phyloP scores from a whole-genome alignment of 2,888 invertebrate species.

The Anaspis maculata region DNA sequence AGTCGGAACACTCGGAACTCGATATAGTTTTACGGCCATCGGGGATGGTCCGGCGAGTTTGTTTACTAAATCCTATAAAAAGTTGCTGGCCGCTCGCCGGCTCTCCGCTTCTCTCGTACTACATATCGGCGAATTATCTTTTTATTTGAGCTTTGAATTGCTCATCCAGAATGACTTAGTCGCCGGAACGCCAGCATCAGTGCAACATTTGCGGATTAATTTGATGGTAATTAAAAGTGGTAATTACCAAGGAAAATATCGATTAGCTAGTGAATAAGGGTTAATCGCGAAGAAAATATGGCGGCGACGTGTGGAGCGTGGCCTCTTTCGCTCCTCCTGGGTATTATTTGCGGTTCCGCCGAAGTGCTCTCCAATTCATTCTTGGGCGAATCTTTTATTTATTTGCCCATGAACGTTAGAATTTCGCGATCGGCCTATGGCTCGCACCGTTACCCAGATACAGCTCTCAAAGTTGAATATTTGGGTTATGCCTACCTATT shows the following conservation, averaged over 20 bases:
- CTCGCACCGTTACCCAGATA: too few relatives aligned
- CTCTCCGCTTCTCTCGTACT: too few relatives aligned
- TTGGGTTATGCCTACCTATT: too few relatives aligned
- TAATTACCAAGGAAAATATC: slow-evolving; percentile 14
- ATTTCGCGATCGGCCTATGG: too few relatives aligned
- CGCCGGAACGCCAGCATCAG: too few relatives aligned
- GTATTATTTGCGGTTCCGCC: slow-evolving; percentile 11
- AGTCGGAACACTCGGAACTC: slow-evolving; percentile 5
- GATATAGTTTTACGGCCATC: slow-evolving; percentile 9
- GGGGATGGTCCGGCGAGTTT: slow-evolving; percentile 4
- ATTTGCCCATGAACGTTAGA: too few relatives aligned
- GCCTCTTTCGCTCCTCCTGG: slow-evolving; percentile 10
- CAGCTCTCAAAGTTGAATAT: too few relatives aligned
- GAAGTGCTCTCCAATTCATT: slow-evolving; percentile 10
- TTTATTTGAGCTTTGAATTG: too few relatives aligned
- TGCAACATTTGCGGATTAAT: slow-evolving; percentile 13
- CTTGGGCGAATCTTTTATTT: slow-evolving; percentile 11
- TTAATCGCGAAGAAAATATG: slow-evolving; percentile 9
- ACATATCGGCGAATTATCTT: too few relatives aligned
- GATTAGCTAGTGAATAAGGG: slow-evolving; percentile 5
- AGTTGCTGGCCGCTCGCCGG: too few relatives aligned
- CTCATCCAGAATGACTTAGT: slow-evolving; percentile 5
- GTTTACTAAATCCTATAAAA: too few relatives aligned
- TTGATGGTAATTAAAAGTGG: slow-evolving; percentile 14
- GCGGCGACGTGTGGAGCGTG: slow-evolving; percentile 4